Conservation (phyloP, 1,140 invertebrate species). For the Danaus melanippus region DNA sequence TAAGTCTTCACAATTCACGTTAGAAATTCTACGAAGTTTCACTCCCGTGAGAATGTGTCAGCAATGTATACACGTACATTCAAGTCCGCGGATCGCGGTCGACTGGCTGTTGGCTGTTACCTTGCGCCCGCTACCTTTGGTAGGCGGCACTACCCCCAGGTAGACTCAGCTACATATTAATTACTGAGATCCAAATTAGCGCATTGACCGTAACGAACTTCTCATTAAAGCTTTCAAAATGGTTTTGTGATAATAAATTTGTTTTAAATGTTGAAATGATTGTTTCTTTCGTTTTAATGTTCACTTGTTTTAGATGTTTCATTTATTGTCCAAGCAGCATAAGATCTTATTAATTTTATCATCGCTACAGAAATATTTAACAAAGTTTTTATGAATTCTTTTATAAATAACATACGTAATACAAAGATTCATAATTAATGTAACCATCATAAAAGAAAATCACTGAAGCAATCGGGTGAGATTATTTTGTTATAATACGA, state of each 20-base stretch:
- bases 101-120: slow-evolving; percentile 37
- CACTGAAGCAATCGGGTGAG: too few relatives aligned
- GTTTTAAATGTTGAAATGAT: slow-evolving; percentile 4
- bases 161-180: slow-evolving; percentile 54
- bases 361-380: too few relatives aligned
- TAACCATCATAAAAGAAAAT: too few relatives aligned
- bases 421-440: too few relatives aligned
- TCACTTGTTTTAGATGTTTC: too few relatives aligned
- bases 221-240: slow-evolving; percentile 46
- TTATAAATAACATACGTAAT: too few relatives aligned
- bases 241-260: slow-evolving; percentile 31
- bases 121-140: slow-evolving; percentile 22
- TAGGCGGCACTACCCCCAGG: slow-evolving; percentile 38
- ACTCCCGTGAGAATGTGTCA: neutral
- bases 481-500: too few relatives aligned
- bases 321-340: too few relatives aligned
- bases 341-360: too few relatives aligned
- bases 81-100: slow-evolving; percentile 38
- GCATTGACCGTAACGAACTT: slow-evolving; percentile 54
- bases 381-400: too few relatives aligned
- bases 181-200: slow-evolving; percentile 63
- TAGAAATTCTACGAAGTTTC: slow-evolving; percentile 12
- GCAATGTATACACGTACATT: slow-evolving; percentile 6
- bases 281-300: too few relatives aligned
- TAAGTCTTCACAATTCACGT: slow-evolving; percentile 9